Evolutionary conservation across 1,140 invertebrate species (phyloP), one percentile per base, ranked within the genome.

Genomic region (Cotesia typhae): DNA sequence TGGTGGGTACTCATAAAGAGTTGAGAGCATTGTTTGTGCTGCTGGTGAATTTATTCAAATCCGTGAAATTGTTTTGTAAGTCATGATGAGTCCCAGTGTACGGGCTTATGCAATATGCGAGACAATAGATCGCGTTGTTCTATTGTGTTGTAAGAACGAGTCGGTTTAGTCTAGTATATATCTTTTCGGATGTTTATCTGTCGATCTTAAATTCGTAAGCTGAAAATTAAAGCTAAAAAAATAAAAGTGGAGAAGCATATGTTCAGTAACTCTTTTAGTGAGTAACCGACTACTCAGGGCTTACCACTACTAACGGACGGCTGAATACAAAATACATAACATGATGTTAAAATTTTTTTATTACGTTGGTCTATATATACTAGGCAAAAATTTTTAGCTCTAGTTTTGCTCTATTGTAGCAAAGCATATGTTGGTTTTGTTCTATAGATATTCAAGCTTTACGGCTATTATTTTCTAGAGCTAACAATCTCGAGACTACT

Each of bases 401-500:
- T 28, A 28, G 28, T 20, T 36, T 10, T n/a, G 4, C n/a, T 38
- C 28, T 59, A 28, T 38, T n/a, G 52, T 38, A 68, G 28, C 28
- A 28, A 28, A 28, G 28, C 28, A 28, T 28, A 28, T 28, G 28
- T 28, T 28, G 1, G 28, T 28, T 28, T 3, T 28, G 28, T 28
- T 28, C 28, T 28, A 28, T 28, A 68, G 67, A 53, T 7, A 47
- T 47, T 47, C 10, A 68, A 60, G 38, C 59, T 37, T 47, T 60
- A 41, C 17, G 5, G 53, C 14, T 71, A 71, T 71, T 66, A 59
- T 71, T 71, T 66, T 41, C 5, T 55, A n/a, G 52, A 52, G 4
- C 37, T 52, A 41, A 72, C 65, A 61, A 67, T 67, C 66, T 47
- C 60, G 53, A 28, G 66, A 61, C 77, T 78, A 79, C 77, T 75